These are phyloP conservation scores for Crypturellus tataupa DNA, from an alignment of 2,797 vertebrate genomes.

Conservation along the genomic window DNA sequence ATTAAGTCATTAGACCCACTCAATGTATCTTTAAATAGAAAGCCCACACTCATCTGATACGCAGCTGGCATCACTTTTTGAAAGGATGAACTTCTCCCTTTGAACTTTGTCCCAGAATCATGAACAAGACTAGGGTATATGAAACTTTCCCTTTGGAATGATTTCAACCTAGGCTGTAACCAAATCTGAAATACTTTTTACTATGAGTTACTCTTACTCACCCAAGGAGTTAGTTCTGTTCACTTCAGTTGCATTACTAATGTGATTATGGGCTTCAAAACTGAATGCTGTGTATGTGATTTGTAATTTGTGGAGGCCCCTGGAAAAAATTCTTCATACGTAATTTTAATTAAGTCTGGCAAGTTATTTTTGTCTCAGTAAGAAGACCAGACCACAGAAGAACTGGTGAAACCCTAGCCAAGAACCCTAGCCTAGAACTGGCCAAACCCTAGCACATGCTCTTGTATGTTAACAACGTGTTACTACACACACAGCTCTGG, in stretches of 20 bases:
- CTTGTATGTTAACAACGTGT: neutral
- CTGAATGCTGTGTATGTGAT: neutral
- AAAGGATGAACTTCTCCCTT: constrained; percentile 32
- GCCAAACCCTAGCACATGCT: neutral
- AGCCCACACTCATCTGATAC: neutral
- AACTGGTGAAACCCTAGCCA: constrained; percentile 22
- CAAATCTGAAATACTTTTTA: neutral
- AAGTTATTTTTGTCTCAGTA: neutral
- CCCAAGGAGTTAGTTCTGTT: neutral
- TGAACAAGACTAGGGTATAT: neutral
- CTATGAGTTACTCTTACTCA: neutral
- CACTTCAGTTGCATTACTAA: constrained; percentile 23
- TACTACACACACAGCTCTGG: neutral
- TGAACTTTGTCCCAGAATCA: neutral
- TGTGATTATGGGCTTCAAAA: constrained; percentile 61
- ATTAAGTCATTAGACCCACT: constrained; percentile 29
- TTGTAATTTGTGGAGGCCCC: constrained; percentile 3
- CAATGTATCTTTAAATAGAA: neutral
- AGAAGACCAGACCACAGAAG: neutral
- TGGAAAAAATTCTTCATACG: constrained; percentile 17
- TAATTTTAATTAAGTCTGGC: constrained; percentile 23
- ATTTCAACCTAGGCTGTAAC: neutral
- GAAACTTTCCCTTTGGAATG: constrained; percentile 8
- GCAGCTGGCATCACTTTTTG: neutral
- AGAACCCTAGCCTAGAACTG: too few species aligned